A percentile compares a stretch with the other conserved stretches of the same genome.
These are phyloP conservation scores for Phenganax stokvisi DNA, from an alignment of 92 coral and sea anemone species.

Conservation along the genomic window DNA sequence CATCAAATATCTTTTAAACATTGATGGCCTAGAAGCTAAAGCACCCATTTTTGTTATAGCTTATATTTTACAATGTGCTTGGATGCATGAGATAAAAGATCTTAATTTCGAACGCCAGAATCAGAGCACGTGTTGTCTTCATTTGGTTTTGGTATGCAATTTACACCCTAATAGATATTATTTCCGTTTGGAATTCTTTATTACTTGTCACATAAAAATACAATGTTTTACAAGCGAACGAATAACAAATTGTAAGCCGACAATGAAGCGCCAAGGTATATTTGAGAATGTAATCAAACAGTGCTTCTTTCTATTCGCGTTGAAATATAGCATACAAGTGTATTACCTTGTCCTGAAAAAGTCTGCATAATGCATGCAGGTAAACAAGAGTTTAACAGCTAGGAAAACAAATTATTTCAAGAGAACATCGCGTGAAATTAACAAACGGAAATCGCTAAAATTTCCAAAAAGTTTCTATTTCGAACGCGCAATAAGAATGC, in stretches of 20 bases:
- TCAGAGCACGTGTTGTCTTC: not conserved
- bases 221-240: not conserved
- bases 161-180: not conserved
- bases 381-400: conserved; percentile 5
- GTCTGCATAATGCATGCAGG: not conserved
- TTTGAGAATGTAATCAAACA: not conserved
- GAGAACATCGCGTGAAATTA: not conserved
- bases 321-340: not conserved
- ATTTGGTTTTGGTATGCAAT: conserved; percentile 16
- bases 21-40: no score
- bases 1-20: not conserved
- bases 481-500: not conserved
- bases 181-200: conserved; percentile 15
- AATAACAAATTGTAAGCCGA: no score
- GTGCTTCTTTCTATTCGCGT: not conserved
- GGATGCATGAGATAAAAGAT: no score
- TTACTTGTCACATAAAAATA: not conserved
- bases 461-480: no score
- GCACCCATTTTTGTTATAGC: no score
- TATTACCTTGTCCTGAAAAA: not conserved
- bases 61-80: no score
- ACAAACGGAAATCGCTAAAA: not conserved
- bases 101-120: not conserved
- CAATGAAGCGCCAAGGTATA: not conserved
- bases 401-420: not conserved